Base-by-base conservation (phyloP, 2,113 vertebrate species). In the Rhinolophus ferrumequinum region DNA sequence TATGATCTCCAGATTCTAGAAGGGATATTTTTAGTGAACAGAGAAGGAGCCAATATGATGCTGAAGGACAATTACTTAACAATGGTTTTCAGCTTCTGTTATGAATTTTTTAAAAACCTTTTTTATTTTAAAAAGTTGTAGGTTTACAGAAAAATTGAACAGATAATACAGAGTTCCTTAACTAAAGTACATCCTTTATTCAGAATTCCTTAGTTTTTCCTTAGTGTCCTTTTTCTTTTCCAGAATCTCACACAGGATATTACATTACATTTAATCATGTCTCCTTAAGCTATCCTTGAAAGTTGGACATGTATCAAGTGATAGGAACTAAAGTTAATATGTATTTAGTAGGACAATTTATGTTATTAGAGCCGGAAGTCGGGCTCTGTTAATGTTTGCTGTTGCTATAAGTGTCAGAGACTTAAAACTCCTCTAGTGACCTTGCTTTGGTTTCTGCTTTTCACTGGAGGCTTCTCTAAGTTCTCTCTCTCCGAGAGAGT, bases 51-150 rank as follows among this genome's bases (percentile, higher is more conserved):
- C 30, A 47, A 90, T 96, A 96, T 96, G 84, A 90, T 62, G 75
- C 90, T 95, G 96, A 98, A 95, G 96, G 96, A 97, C 89, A 97
- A 97, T 98, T 95, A 97, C 62, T 94, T 97, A 72, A 41, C 75
- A 96, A 96, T 96, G 86, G 75, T 97, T 97, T 97, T 97, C 96
- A 96, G 83, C 47, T 96, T 97, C 80, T 95, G 33, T 64, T 92
- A 47, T 89, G 88, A 97, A 95, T 18, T 54, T 97, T 93, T 86
- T 75, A 21, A 67, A 69, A 82, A 41, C 2, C 5, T 14, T 82
- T 64, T 81, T 56, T n/a, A 50, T 22, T 58, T 76, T 30, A 70
- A n/a, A 52, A 50, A 64, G 15, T 64, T 88, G 8, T 79, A 83
- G 67, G 28, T 72, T 88, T 64, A 47, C 5, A 94, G 70, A 79